phyloP scores from a whole-genome alignment of 2,797 vertebrate species.

The Molossus molossus region DNA sequence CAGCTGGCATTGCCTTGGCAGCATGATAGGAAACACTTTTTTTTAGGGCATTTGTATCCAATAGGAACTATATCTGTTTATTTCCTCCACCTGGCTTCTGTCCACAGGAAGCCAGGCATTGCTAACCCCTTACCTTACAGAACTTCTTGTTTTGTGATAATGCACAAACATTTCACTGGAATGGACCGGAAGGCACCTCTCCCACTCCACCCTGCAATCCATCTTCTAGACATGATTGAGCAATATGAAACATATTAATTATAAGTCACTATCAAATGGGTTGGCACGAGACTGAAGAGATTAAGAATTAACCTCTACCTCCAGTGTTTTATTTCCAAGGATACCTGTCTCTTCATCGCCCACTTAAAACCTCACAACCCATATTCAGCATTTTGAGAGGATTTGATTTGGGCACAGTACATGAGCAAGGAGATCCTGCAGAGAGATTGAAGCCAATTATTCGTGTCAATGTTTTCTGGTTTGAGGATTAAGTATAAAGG shows the following conservation, averaged over 20 bases:
- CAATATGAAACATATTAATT: conserved; percentile 77
- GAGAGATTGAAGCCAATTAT: conserved; percentile 10
- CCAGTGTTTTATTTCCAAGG: conserved; percentile 72
- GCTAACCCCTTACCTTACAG: conserved; percentile 76
- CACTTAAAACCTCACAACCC: conserved; percentile 46
- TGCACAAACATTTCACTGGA: conserved; percentile 74
- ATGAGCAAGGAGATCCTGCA: neutral
- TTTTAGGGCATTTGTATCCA: conserved; percentile 72
- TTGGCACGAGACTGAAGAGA: conserved; percentile 54
- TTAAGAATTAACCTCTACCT: conserved; percentile 67
- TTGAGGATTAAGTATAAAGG: conserved; percentile 30
- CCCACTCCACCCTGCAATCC: conserved; percentile 75
- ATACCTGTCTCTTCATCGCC: conserved; percentile 65
- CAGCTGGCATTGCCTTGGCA: conserved; percentile 72
- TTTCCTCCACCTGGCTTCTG: conserved; percentile 69
- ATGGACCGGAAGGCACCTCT: conserved; percentile 74
- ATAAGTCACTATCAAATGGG: conserved; percentile 76
- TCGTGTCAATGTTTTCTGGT: conserved; percentile 49
- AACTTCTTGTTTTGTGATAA: conserved; percentile 78
- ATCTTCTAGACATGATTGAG: conserved; percentile 73
- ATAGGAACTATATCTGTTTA: conserved; percentile 81
- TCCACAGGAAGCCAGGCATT: conserved; percentile 78
- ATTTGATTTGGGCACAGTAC: conserved; percentile 43
- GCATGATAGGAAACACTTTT: conserved; percentile 65
- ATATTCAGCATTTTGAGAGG: conserved; percentile 49